Conservation (phyloP, 2,888 invertebrate species). For the Hydropsyche betteni region DNA sequence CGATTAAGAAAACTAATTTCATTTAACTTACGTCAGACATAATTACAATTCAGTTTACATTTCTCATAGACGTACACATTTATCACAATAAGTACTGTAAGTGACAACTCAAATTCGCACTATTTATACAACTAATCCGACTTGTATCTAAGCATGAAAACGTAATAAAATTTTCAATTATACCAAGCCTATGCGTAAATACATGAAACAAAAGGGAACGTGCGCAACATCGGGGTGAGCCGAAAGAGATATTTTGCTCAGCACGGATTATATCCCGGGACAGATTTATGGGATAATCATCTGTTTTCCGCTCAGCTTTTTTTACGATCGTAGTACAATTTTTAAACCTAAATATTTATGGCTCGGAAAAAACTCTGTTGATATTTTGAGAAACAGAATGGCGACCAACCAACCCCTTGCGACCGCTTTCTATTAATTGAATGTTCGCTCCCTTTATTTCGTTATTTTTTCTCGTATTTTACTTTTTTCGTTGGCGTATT, state of each 20-base stretch:
- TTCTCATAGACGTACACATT: too few species aligned
- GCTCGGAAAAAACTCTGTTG: slow-evolving; percentile 43
- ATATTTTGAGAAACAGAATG: slow-evolving; percentile 42
- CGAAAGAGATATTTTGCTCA: slow-evolving; percentile 36
- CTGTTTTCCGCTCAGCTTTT: slow-evolving; percentile 47
- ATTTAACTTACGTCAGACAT: too few species aligned
- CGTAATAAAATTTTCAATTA: not conserved
- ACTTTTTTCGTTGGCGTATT: slow-evolving; percentile 28
- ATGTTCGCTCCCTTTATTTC: slow-evolving; percentile 47
- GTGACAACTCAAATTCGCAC: too few species aligned
- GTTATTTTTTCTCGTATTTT: slow-evolving; percentile 32
- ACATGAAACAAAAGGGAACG: slow-evolving; percentile 27
- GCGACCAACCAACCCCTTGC: not conserved
- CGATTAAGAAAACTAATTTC: too few species aligned
- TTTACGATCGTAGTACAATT: slow-evolving; percentile 48
- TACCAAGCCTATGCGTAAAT: not conserved
- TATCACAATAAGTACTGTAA: too few species aligned
- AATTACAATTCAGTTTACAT: too few species aligned
- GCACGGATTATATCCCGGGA: slow-evolving; percentile 38
- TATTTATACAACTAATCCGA: not conserved
- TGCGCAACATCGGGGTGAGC: slow-evolving; percentile 6
- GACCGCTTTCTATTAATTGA: slow-evolving; percentile 36
- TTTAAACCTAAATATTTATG: slow-evolving; percentile 49
- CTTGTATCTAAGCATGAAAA: not conserved
- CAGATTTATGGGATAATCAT: slow-evolving; percentile 48